These are phyloP conservation scores for Microcebus jonahi DNA, from an alignment of 2,113 vertebrate species.

Conservation along the genomic window DNA sequence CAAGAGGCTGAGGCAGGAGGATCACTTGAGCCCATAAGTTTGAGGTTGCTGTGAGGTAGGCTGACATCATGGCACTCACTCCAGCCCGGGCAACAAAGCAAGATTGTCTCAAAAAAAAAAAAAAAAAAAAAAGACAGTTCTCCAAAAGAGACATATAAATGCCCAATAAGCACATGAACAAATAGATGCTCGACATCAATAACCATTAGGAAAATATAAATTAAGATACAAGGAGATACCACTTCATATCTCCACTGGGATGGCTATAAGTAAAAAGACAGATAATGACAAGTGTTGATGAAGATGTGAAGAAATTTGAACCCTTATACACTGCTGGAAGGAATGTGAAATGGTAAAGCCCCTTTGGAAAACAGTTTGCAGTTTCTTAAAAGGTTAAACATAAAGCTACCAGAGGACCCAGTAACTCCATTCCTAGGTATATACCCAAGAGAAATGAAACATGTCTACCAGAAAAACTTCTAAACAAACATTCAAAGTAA, in stretches of 20 bases:
- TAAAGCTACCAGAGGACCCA: background rate
- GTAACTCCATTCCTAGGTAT: background rate
- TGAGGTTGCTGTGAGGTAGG: too few relatives aligned
- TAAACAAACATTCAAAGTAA: background rate
- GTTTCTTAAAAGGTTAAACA: conserved; percentile 13
- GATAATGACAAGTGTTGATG: background rate
- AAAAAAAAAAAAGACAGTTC: background rate
- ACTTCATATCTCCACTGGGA: background rate
- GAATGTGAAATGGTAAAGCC: background rate
- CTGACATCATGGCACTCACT: too few relatives aligned
- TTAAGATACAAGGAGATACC: background rate
- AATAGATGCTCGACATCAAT: background rate
- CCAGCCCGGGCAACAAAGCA: too few relatives aligned
- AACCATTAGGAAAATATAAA: background rate
- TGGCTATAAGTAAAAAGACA: background rate
- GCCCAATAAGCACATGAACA: background rate
- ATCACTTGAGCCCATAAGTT: too few relatives aligned
- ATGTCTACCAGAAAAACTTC: background rate
- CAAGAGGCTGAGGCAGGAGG: too few relatives aligned
- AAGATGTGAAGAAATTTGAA: background rate
- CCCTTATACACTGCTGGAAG: background rate
- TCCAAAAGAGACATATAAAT: background rate
- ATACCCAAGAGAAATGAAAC: conserved; percentile 9
- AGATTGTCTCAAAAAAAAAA: too few relatives aligned
- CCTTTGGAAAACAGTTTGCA: background rate